Evolutionary conservation across 2,113 vertebrate species (phyloP).

Genomic region (Anhinga rufa): DNA sequence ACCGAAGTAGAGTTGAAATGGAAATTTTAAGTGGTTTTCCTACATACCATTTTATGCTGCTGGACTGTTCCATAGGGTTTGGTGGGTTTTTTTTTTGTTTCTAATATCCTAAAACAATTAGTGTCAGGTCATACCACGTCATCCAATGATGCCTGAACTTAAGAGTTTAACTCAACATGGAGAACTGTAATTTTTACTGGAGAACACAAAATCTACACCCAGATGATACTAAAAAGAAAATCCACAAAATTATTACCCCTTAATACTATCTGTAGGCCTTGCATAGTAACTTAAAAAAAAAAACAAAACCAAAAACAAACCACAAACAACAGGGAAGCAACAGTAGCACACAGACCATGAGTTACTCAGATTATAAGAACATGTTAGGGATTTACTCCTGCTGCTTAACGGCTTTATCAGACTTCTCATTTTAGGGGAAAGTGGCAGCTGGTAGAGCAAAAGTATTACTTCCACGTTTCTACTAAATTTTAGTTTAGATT

Average conservation of each 20-base stretch:
- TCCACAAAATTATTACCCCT: background rate
- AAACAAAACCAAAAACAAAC: too few relatives aligned
- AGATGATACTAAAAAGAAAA: background rate
- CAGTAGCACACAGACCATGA: background rate
- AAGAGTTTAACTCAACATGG: background rate
- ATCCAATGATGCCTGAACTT: background rate
- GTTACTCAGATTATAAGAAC: background rate
- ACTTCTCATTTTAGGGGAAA: background rate
- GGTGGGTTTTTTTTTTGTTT: background rate
- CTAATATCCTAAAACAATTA: background rate
- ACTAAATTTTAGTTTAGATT: background rate
- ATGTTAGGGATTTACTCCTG: background rate
- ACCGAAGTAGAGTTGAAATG: background rate
- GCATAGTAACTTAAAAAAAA: background rate
- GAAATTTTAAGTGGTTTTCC: background rate
- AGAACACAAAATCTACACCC: background rate
- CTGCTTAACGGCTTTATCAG: background rate
- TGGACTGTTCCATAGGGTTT: background rate
- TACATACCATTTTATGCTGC: background rate
- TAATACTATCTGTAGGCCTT: background rate
- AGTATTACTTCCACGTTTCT: background rate
- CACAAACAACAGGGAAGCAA: background rate
- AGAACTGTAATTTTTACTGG: background rate
- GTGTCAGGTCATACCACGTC: background rate
- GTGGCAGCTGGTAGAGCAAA: background rate